These are phyloP conservation scores for Phylloscopus collybita DNA, from an alignment of 2,797 vertebrate genomes.

Conservation along the genomic window DNA sequence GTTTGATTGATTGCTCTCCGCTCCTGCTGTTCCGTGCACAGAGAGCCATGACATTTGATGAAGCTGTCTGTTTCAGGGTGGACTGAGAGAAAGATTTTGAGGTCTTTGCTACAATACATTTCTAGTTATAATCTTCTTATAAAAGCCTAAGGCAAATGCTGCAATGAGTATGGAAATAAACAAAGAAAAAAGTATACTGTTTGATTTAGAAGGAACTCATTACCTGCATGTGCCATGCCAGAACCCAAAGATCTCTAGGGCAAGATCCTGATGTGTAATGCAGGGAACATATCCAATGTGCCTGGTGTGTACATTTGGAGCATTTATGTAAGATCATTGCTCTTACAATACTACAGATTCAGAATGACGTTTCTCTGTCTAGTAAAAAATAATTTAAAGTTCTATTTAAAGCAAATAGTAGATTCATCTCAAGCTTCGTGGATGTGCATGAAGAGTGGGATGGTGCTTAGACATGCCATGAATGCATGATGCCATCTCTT, in stretches of 20 bases:
- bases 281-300: not conserved
- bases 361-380: not conserved
- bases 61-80: not conserved
- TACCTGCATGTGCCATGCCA: not conserved
- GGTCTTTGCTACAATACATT: not conserved
- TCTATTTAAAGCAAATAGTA: not conserved
- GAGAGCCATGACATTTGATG: not conserved
- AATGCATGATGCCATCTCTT: not conserved
- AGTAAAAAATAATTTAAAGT: not conserved
- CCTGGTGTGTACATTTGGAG: rapidly evolving
- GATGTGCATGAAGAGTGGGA: not conserved
- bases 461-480: not conserved
- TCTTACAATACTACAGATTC: not conserved
- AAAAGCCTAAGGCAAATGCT: not conserved
- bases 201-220: not conserved
- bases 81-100: not conserved
- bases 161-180: conserved; percentile 11
- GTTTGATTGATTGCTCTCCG: not conserved
- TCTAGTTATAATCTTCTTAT: not conserved
- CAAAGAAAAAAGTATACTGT: not conserved
- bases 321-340: not conserved
- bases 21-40: not conserved
- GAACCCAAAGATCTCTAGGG: not conserved
- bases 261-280: not conserved
- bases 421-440: not conserved